Evolutionary conservation across 2,797 vertebrate species (phyloP).

Genomic region (Mormyrops boulengeri): DNA sequence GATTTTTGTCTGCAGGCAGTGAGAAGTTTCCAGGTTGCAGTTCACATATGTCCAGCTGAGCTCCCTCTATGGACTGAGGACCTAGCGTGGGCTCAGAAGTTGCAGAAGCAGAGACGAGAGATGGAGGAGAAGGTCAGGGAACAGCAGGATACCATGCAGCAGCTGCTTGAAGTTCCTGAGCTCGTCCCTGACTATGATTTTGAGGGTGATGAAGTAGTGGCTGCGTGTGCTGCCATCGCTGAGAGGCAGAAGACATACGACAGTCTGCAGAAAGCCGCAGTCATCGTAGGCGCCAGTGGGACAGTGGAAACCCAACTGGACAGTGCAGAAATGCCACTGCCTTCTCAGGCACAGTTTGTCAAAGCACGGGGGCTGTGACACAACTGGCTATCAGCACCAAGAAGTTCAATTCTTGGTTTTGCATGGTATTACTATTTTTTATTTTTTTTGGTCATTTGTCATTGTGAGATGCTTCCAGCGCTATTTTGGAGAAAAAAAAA

Average conservation of each 20-base stretch:
- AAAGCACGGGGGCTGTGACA: conserved; percentile 67
- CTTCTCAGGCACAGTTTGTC: conserved; percentile 66
- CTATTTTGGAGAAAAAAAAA: background rate
- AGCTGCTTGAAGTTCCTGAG: conserved; percentile 58
- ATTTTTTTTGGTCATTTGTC: background rate
- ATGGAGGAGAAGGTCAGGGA: conserved; percentile 48
- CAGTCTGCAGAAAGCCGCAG: conserved; percentile 57
- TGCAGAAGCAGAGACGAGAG: conserved; percentile 66
- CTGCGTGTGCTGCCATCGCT: conserved; percentile 83
- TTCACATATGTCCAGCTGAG: conserved; percentile 82
- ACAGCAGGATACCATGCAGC: conserved; percentile 50
- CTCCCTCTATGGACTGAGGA: conserved; percentile 82
- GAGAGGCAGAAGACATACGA: conserved; percentile 70
- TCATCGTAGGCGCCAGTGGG: conserved; percentile 66
- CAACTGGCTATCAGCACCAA: background rate
- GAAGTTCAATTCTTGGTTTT: background rate
- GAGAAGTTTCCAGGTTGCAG: conserved; percentile 73
- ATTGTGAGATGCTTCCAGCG: background rate
- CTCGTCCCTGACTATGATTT: conserved; percentile 88
- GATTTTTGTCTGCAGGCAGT: conserved; percentile 50
- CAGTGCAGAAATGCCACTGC: conserved; percentile 31
- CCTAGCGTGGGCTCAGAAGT: conserved; percentile 76
- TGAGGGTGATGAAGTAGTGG: conserved; percentile 89
- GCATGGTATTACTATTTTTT: background rate
- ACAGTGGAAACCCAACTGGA: conserved; percentile 35